Evolutionary conservation across 2,113 vertebrate genomes (phyloP).

Genomic region (Strix uralensis): DNA sequence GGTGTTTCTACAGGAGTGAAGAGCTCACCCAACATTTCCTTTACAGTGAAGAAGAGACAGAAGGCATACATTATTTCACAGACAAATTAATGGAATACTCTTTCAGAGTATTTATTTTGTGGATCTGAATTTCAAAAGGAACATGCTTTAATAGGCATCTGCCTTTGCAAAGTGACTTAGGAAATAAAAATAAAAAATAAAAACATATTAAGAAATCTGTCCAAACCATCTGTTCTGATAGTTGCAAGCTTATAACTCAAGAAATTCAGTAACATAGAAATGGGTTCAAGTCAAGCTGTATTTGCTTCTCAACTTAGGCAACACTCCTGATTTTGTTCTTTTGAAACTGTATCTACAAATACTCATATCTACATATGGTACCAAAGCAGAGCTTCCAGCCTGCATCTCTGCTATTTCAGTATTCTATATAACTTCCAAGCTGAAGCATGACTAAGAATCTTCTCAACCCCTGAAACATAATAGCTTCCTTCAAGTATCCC

Average conservation of each 20-base stretch:
- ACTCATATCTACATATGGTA: accelerated
- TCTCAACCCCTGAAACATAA: neutral
- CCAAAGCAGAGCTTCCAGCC: neutral
- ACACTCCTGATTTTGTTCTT: neutral
- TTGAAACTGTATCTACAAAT: neutral
- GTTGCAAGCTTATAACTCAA: neutral
- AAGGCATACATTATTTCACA: neutral
- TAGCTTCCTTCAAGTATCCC: neutral
- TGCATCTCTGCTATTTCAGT: neutral
- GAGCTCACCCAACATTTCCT: slow-evolving; percentile 98
- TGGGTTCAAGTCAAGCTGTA: neutral
- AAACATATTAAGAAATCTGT: neutral
- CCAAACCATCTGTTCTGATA: neutral
- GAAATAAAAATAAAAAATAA: neutral
- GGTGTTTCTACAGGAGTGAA: slow-evolving; percentile 98
- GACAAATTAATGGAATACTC: neutral
- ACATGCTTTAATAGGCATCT: neutral
- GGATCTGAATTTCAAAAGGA: neutral
- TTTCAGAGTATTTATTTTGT: neutral
- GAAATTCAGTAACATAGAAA: neutral
- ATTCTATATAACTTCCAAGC: neutral
- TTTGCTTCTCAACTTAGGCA: neutral
- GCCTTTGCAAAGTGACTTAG: neutral
- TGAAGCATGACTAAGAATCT: neutral
- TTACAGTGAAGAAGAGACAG: slow-evolving; percentile 58